Percentiles rank a stretch among this genome's conserved stretches.
Evolutionary conservation across 2,113 vertebrate species (phyloP).

Genomic region (Psittacula cyanocephala): DNA sequence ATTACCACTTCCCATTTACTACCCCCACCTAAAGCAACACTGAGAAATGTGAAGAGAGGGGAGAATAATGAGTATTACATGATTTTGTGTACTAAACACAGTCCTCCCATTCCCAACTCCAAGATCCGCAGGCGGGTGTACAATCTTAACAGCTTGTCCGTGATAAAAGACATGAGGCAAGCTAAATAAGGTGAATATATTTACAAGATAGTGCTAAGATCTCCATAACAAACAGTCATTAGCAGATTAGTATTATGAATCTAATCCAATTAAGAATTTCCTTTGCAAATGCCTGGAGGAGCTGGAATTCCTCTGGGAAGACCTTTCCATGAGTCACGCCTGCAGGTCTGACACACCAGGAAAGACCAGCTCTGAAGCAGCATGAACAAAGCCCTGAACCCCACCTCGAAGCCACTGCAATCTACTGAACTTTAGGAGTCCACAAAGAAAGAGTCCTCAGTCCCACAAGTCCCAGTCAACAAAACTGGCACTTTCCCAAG

Average conservation of each 20-base stretch:
- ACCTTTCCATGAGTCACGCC: slow-evolving; percentile 38
- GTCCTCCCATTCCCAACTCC: neutral
- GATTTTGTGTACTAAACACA: neutral
- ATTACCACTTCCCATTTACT: neutral
- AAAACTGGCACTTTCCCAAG: neutral
- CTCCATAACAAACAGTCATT: slow-evolving; percentile 59
- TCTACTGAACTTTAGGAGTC: neutral
- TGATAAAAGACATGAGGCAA: slow-evolving; percentile 18
- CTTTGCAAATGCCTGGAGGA: slow-evolving; percentile 59
- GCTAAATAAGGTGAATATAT: slow-evolving; percentile 50
- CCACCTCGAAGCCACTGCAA: neutral
- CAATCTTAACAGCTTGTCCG: neutral
- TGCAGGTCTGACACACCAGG: slow-evolving; percentile 43
- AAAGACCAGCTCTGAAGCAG: slow-evolving; percentile 39
- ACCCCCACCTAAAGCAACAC: neutral
- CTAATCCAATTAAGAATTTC: slow-evolving; percentile 69
- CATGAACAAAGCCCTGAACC: neutral
- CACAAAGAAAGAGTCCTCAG: neutral
- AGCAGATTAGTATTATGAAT: slow-evolving; percentile 57
- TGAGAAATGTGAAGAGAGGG: neutral
- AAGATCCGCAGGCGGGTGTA: slow-evolving; percentile 6
- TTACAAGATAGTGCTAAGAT: slow-evolving; percentile 49
- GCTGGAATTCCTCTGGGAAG: slow-evolving; percentile 59
- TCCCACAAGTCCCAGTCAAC: neutral
- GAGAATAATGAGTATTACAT: neutral